phyloP scores from a whole-genome alignment of 1,140 invertebrate genomes.

The Ericerus pela region DNA sequence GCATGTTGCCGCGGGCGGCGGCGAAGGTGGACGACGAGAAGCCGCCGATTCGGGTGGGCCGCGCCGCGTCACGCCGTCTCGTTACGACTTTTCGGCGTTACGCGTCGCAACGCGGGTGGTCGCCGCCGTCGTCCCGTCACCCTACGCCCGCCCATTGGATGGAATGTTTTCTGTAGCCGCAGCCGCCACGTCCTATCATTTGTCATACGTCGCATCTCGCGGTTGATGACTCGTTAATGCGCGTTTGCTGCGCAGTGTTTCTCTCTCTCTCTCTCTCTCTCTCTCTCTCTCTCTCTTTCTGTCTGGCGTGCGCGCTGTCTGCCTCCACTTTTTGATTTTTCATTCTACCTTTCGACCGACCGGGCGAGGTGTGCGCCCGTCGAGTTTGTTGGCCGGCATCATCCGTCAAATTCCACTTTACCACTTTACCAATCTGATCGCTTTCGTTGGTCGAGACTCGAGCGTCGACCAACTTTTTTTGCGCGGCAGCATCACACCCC shows the following conservation, averaged over 20 bases:
- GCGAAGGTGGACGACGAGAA: too few relatives aligned
- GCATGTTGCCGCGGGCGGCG: too few relatives aligned
- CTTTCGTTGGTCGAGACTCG: too few relatives aligned
- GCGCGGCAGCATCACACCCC: too few relatives aligned
- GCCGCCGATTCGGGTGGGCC: too few relatives aligned
- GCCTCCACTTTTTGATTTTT: neutral
- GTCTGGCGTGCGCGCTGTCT: slow-evolving; percentile 1
- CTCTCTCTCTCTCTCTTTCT: neutral
- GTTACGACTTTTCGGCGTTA: too few relatives aligned
- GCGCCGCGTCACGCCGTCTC: too few relatives aligned
- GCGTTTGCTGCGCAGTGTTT: slow-evolving; percentile 1
- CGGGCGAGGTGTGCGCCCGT: too few relatives aligned
- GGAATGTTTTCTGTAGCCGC: too few relatives aligned
- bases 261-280: slow-evolving; percentile 13
- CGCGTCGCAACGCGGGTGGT: neutral
- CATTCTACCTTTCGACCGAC: neutral
- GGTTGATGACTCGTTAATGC: neutral
- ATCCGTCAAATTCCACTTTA: neutral
- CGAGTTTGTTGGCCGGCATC: neutral
- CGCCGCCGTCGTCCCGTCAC: too few relatives aligned
- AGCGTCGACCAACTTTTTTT: too few relatives aligned
- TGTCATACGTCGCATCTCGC: neutral
- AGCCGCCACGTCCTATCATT: neutral
- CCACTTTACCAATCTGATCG: neutral
- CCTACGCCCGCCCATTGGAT: too few relatives aligned